Percentiles rank a stretch among this genome's conserved stretches.
Evolutionary conservation across 2,797 vertebrate genomes (phyloP).

Genomic region (Hoplostethus atlanticus): DNA sequence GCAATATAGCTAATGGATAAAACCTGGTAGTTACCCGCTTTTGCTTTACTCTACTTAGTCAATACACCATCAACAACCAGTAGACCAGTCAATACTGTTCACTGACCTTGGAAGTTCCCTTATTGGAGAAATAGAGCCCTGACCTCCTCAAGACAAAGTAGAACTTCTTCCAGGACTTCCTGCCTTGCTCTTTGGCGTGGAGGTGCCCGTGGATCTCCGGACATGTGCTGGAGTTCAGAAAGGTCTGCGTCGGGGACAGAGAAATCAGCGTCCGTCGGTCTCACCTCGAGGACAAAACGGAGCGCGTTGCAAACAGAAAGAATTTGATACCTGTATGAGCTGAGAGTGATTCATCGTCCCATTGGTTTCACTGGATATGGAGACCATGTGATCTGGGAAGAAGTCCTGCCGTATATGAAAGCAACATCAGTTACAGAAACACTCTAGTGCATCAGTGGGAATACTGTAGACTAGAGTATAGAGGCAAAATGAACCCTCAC

Average conservation of each 20-base stretch:
- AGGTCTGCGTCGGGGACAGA: conserved; percentile 86
- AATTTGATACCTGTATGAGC: conserved; percentile 90
- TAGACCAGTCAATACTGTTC: conserved; percentile 7
- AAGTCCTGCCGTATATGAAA: conserved; percentile 86
- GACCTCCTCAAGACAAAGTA: conserved; percentile 97
- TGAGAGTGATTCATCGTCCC: conserved; percentile 88
- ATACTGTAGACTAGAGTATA: neutral
- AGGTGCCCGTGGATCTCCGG: conserved; percentile 97
- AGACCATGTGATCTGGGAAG: conserved; percentile 98
- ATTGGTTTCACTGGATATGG: conserved; percentile 89
- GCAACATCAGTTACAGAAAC: conserved; percentile 35
- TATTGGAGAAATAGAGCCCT: conserved; percentile 97
- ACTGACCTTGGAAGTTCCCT: conserved; percentile 96
- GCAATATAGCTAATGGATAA: too few species aligned
- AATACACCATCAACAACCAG: neutral
- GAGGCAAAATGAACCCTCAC: too few species aligned
- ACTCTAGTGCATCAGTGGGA: neutral
- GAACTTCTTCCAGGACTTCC: conserved; percentile 95
- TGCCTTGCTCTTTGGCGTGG: conserved; percentile 93
- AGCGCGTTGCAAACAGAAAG: conserved; percentile 21
- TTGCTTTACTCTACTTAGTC: neutral
- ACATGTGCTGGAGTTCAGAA: conserved; percentile 94
- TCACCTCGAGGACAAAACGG: conserved; percentile 6
- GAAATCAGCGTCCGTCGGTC: conserved; percentile 32
- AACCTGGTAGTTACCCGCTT: neutral